Base-by-base conservation (phyloP, 2,888 invertebrate species). In the Cheilosia variabilis region DNA sequence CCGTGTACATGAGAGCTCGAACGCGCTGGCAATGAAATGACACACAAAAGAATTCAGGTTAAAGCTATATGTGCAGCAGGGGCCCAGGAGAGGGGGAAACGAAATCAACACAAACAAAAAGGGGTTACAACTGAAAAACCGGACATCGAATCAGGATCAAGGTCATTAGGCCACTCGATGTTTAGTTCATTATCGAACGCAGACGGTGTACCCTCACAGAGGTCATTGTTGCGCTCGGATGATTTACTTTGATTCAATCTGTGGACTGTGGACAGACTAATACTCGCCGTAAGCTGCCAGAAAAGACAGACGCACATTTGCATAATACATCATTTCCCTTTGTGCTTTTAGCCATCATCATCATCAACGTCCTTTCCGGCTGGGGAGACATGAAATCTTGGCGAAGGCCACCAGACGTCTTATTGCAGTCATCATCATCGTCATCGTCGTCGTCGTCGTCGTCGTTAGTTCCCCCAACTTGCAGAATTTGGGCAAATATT, bases 341-440 rank as follows among this genome's bases (percentile, higher is more conserved):
- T 45, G 53, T 63, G n/a, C 62, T 37, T 19, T 41, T 50, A 63
- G 52, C 50, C 57, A 57, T 47, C 52, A 31, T 60, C 27, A 50
- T 34, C 31, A 50, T 65, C 57, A 65, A 58, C 57, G 58, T 75
- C 62, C 41, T 68, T 52, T 60, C 24, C 24, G 68, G 63, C 53
- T 45, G 43, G 24, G 57, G 63, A 19, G 78, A 41, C 17, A 47
- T 31, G 52, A 41, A 63, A 50, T 68, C 15, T 68, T 50, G 47
- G 50, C 57, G 78, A 78, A 78, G 78, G 78, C 71, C 78, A 71
- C 63, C 31, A 78, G 78, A 78, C 78, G 63, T 71, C 71, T 76
- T 60, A 76, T 68, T 76, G 22, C 22, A 22, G 22, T 2, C 22
- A 22, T 22, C 19, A 19, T 5, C 6, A 53, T 58, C 45, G 24